A percentile compares a stretch with the other conserved stretches of the same genome.
Conservation (phyloP, 2,888 invertebrate species). For the Platycnemis pennipes region DNA sequence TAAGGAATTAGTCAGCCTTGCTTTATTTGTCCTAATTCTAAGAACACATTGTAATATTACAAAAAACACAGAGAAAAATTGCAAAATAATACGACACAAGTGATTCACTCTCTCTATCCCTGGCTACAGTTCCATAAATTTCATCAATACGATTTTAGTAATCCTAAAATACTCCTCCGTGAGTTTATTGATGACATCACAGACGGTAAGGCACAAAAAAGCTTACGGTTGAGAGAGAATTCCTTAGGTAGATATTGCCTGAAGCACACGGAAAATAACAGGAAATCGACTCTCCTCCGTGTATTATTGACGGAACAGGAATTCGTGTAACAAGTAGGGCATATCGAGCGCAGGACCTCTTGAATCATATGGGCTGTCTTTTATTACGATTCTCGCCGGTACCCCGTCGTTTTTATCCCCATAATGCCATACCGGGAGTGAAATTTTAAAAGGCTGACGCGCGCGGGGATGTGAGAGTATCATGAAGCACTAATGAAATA, state of each 20-base stretch:
- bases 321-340: neutral
- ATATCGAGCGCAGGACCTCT: neutral
- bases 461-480: neutral
- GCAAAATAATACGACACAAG: no score
- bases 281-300: neutral
- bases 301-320: neutral
- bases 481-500: neutral
- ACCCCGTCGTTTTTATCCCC: neutral
- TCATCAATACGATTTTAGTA: neutral
- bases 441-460: neutral
- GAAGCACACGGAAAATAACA: neutral
- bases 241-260: neutral
- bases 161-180: neutral
- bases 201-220: neutral
- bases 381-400: neutral
- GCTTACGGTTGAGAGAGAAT: neutral
- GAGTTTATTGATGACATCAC: neutral
- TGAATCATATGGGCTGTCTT: neutral
- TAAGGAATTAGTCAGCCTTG: no score
- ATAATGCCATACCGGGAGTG: neutral
- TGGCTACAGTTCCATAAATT: neutral
- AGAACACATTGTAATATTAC: no score
- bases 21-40: no score
- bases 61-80: no score
- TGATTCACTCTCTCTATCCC: neutral